These are phyloP conservation scores for Gymnothorax reevesii DNA, from an alignment of 2,797 vertebrate genomes.

Conservation along the genomic window DNA sequence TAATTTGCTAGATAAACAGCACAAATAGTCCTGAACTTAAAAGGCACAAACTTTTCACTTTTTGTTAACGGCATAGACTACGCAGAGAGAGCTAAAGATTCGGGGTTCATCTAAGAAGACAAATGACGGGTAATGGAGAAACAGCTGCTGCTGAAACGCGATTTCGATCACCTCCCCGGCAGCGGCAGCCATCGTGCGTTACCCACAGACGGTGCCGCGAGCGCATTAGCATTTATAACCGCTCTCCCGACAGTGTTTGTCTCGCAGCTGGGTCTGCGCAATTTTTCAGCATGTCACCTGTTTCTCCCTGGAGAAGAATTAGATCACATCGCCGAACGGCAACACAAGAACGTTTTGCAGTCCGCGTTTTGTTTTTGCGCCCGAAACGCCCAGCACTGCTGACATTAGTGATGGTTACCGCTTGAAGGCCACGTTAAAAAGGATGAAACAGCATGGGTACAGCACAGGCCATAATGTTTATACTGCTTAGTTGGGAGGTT, in stretches of 20 bases:
- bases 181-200: background rate
- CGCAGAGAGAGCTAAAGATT: background rate
- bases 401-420: no score
- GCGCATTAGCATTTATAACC: slow-evolving; percentile 31
- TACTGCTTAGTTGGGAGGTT: no score
- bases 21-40: background rate
- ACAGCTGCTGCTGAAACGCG: slow-evolving; percentile 24
- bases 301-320: background rate
- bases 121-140: slow-evolving; percentile 15
- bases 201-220: background rate
- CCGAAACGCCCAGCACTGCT: background rate
- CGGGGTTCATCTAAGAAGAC: slow-evolving; percentile 15
- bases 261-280: background rate
- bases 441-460: no score
- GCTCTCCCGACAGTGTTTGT: slow-evolving; percentile 8
- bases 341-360: background rate
- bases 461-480: no score
- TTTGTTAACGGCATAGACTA: background rate
- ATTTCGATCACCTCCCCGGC: slow-evolving; percentile 2
- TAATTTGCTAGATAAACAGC: background rate
- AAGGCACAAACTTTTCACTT: background rate
- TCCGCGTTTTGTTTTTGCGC: background rate
- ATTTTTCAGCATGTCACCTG: slow-evolving; percentile 16
- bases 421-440: no score
- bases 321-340: background rate